Base-by-base conservation (phyloP, 1,140 invertebrate species). In the Cydia pomonella region DNA sequence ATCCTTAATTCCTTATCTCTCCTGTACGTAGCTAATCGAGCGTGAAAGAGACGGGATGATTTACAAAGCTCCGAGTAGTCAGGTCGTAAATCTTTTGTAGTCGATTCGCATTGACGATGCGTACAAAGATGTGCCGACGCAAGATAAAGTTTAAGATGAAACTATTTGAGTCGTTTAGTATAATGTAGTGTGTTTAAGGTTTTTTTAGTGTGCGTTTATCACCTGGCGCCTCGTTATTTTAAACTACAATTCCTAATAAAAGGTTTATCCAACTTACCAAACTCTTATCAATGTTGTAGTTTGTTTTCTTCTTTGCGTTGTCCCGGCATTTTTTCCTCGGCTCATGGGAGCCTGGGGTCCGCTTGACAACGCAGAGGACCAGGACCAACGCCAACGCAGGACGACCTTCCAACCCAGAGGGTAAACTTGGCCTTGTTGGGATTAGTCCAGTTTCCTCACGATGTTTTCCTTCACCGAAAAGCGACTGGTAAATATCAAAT, bases 61-160 rank as follows among this genome's bases (percentile, higher is more conserved):
- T 69, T 69, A 69, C 64, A 69, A 69, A 69, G 64, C 29, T 69
- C 29, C 33, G 33, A 66, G 63, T 66, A 33, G 63, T 64, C 27
- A 64, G 27, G 25, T 18, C 27, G 64, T 69, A 69, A 69, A 69
- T 69, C 64, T 69, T 69, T 69, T 69, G 64, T 69, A 69, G 29
- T 69, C 64, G 18, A 69, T 69, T 69, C 64, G 64, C 64, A 69
- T 69, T 69, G 64, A 69, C 25, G 63, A 69, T 69, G 64, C 64
- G 64, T 16, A 69, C 63, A 66, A 66, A 66, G 63, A 69, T 38
- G 64, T 21, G 29, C 64, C 64, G 64, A 38, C 64, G 64, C 64
- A 21, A 27, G 9, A 25, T 47, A 38, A 38, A 38, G 7, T 38
- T 38, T 12, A 27, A 66, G 63, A 66, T 66, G n/a, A 33, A 66